Conservation (phyloP, 2,113 vertebrate species). For the Catharus minimus region DNA sequence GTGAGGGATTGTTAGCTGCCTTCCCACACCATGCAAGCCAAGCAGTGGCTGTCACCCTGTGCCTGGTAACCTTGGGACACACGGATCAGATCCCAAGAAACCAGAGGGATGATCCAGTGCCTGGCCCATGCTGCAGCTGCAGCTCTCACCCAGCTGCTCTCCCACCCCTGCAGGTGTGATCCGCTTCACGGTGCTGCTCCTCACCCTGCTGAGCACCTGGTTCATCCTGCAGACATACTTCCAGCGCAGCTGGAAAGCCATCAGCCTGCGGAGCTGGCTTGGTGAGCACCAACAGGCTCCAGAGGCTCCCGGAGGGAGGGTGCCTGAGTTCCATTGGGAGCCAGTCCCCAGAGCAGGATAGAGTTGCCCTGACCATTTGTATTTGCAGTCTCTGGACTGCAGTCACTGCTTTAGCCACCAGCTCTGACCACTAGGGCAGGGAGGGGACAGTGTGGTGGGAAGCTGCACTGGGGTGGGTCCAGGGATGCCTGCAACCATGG, state of each 20-base stretch:
- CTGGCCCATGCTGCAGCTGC: rapidly evolving
- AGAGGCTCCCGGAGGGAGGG: rapidly evolving
- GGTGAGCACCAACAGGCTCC: neutral
- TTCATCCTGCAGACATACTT: neutral
- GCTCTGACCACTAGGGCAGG: neutral
- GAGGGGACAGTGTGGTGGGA: neutral
- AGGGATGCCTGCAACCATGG: neutral
- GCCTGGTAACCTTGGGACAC: neutral
- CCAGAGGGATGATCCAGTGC: rapidly evolving
- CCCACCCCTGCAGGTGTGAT: conserved; percentile 27
- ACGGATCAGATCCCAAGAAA: rapidly evolving
- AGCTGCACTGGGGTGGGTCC: neutral
- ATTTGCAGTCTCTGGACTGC: neutral
- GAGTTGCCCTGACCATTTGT: neutral
- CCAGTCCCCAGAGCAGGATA: neutral
- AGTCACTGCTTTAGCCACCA: neutral
- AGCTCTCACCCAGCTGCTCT: neutral
- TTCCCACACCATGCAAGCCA: neutral
- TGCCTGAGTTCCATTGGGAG: rapidly evolving
- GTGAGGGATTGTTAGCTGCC: neutral
- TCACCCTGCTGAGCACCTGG: conserved; percentile 16
- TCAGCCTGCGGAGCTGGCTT: conserved; percentile 51
- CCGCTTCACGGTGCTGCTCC: neutral
- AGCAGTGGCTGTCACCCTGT: neutral
- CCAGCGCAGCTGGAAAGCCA: neutral